Percentiles rank a stretch among this genome's conserved stretches.
Evolutionary conservation across 2,888 invertebrate genomes (phyloP).

Genomic region (Brenthis hecate): DNA sequence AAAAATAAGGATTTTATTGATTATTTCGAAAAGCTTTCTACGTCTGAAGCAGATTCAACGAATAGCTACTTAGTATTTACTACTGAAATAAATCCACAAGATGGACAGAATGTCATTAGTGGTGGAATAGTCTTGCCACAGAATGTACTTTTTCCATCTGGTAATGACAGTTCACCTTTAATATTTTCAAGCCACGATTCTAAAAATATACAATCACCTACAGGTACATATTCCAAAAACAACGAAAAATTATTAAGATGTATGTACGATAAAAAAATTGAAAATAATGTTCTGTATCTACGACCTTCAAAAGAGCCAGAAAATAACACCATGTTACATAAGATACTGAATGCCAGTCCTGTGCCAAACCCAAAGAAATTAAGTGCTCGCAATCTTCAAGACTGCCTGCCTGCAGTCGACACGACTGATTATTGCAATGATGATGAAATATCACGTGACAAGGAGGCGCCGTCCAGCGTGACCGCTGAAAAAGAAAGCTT

Average conservation of each 20-base stretch:
- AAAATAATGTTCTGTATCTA: conserved; percentile 22
- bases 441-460: not conserved
- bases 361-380: conserved; percentile 71
- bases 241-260: not conserved
- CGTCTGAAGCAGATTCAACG: not conserved
- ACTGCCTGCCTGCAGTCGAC: conserved; percentile 43
- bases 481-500: not conserved
- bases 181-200: not conserved
- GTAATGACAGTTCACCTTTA: too few species aligned
- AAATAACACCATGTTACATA: conserved; percentile 37
- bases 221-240: not conserved
- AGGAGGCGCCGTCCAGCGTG: not conserved
- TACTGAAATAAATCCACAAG: not conserved
- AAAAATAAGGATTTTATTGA: conserved; percentile 30
- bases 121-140: not conserved
- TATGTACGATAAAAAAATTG: conserved; percentile 13
- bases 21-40: conserved; percentile 21
- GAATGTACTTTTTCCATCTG: too few species aligned
- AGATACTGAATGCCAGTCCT: conserved; percentile 61
- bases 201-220: not conserved
- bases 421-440: not conserved
- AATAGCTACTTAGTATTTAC: not conserved
- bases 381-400: conserved; percentile 45
- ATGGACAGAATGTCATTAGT: not conserved
- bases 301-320: conserved; percentile 22